A percentile compares a stretch with the other conserved stretches of the same genome.
Conservation (phyloP, 2,888 invertebrate genomes). For the Himalopsyche anomala region DNA sequence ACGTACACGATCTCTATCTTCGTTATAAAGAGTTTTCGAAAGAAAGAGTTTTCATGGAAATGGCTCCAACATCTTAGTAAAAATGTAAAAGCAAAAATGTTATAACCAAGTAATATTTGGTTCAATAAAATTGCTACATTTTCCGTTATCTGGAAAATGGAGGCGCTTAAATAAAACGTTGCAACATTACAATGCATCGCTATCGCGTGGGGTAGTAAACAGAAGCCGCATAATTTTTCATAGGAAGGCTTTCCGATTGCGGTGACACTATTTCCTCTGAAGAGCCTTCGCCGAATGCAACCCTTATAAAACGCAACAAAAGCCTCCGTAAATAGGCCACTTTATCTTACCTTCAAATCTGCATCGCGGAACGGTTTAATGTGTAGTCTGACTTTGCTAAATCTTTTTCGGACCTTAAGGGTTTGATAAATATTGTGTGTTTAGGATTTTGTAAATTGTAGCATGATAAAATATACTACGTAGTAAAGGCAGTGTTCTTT, state of each 20-base stretch:
- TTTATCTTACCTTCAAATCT: conserved; percentile 12
- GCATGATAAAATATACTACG: no score
- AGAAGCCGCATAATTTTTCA: conserved; percentile 17
- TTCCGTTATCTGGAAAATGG: not conserved
- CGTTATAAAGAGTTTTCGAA: no score
- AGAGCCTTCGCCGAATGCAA: conserved; percentile 18
- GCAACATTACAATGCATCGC: not conserved
- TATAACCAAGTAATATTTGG: not conserved
- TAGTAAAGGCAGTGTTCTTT: no score
- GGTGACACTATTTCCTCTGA: not conserved
- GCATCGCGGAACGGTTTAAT: conserved; percentile 20
- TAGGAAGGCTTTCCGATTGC: not conserved
- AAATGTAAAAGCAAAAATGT: not conserved
- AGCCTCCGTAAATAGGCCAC: conserved; percentile 21
- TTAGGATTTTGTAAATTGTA: not conserved
- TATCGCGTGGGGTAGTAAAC: not conserved
- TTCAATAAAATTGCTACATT: not conserved
- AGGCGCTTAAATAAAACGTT: not conserved
- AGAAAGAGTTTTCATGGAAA: no score
- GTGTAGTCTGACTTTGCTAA: conserved; percentile 14
- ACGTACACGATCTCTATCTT: no score
- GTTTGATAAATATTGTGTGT: conserved; percentile 13
- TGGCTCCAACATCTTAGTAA: no score
- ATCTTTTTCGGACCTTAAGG: conserved; percentile 22
- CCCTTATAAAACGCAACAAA: conserved; percentile 26